Conservation (phyloP, 1,140 invertebrate genomes). For the Drosophila rufa region DNA sequence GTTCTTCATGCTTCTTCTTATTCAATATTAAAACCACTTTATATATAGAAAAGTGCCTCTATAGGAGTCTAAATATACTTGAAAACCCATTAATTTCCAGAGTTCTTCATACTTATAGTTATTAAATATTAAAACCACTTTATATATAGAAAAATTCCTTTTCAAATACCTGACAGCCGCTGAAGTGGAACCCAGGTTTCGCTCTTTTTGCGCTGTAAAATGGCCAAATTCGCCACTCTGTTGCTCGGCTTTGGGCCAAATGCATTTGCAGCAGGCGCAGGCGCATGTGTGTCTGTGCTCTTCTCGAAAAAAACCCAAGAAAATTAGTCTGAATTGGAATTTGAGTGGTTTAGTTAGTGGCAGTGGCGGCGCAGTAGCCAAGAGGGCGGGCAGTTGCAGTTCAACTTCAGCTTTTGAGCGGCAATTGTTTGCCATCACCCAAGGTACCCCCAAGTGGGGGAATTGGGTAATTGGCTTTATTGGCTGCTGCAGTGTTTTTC, state of each 20-base stretch:
- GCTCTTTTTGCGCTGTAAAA: slow-evolving; percentile 20
- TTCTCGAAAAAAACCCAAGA: slow-evolving; percentile 40
- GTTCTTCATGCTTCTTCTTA: neutral
- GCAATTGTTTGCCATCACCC: slow-evolving; percentile 69
- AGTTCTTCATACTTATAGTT: neutral
- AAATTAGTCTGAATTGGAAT: slow-evolving; percentile 74
- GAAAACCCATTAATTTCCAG: neutral
- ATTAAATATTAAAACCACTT: neutral
- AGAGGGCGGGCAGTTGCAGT: slow-evolving; percentile 43
- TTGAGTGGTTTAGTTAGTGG: slow-evolving; percentile 44
- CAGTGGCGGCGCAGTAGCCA: slow-evolving; percentile 46
- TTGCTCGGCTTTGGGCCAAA: neutral
- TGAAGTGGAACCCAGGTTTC: slow-evolving; percentile 12
- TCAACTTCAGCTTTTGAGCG: slow-evolving; percentile 69
- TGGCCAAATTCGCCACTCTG: slow-evolving; percentile 39
- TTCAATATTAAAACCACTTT: neutral
- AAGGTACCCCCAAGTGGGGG: slow-evolving; percentile 42
- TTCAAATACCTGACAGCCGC: slow-evolving; percentile 5
- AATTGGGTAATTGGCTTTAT: slow-evolving; percentile 69
- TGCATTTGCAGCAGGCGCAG: neutral
- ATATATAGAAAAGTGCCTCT: neutral
- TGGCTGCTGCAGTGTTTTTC: slow-evolving; percentile 18
- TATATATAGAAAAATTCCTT: neutral
- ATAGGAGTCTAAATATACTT: neutral
- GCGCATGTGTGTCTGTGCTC: slow-evolving; percentile 24